Evolutionary conservation across 53 echinoderm and acorn worm species (phyloP).

Genomic region (Mesocentrotus franciscanus): DNA sequence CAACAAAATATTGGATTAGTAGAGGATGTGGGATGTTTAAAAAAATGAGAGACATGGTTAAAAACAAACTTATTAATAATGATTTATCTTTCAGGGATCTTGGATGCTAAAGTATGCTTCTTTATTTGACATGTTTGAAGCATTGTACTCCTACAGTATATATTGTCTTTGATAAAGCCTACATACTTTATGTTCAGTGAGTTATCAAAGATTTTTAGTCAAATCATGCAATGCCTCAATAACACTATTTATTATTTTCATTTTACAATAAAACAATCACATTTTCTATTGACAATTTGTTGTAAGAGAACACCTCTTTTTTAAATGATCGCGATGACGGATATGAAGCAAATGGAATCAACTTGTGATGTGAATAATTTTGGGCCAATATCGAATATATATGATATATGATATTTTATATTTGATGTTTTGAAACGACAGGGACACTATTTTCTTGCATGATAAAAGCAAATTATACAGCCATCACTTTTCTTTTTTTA

Average conservation of each 20-base stretch:
- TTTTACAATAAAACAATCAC: background rate
- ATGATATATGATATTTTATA: too few relatives aligned
- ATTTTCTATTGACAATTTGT: background rate
- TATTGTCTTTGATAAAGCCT: background rate
- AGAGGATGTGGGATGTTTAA: background rate
- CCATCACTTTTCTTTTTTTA: background rate
- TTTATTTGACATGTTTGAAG: background rate
- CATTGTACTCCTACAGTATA: background rate
- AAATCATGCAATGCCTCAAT: background rate
- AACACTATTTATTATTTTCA: background rate
- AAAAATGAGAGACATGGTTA: background rate
- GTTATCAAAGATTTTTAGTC: background rate
- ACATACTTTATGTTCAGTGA: background rate
- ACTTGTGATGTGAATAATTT: too few relatives aligned
- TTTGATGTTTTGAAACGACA: too few relatives aligned
- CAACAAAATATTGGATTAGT: background rate
- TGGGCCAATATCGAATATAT: too few relatives aligned
- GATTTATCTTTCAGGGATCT: background rate
- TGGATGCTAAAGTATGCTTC: background rate
- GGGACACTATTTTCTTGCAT: background rate
- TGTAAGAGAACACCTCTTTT: background rate
- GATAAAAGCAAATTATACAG: background rate
- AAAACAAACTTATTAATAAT: background rate
- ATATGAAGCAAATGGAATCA: background rate
- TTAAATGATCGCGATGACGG: background rate